Evolutionary conservation across 2,888 invertebrate genomes (phyloP), one percentile per base, ranked within the genome.

Genomic region (Synergus gifuensis): DNA sequence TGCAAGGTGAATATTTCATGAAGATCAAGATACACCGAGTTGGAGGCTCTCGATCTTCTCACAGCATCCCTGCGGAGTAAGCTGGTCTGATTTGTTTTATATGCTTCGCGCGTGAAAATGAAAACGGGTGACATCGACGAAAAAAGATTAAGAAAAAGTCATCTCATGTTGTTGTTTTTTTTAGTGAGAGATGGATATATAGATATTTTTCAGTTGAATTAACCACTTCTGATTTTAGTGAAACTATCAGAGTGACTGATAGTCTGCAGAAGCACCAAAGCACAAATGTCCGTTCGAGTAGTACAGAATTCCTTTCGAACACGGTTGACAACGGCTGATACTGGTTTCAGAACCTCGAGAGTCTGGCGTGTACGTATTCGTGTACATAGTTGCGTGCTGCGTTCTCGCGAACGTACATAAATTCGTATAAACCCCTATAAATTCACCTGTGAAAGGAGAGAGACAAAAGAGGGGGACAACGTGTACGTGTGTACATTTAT

Each of bases 1-100:
- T 78, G n/a, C 73, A 54, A 40, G 76, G 76, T 77, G 60, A 83
- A 82, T 83, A 82, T 83, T 83, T 81, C 78, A 79, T 77, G 49
- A 66, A 66, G 58, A 36, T 76, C 78, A 78, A 69, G 66, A 11
- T 58, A 73, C 62, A 60, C 78, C 64, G 40, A 73, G 18, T 58
- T 42, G n/a, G 64, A 62, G 81, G 69, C 77, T 77, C 80, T 78
- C 76, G 69, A 76, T 80, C 76, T 77, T 78, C 79, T 58, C 78
- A 66, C 69, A 60, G 54, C 76, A 77, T 60, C 77, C 67, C 14
- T 54, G 60, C 44, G 60, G 80, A 69, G 76, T 67, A 66, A 16
- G 44, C 22, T 4, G 66, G 8, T 49, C 69, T 69, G 49, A 69
- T 69, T 69, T 69, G 49, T 69, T 69, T 22, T 49, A 28, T 28